Base-by-base conservation (phyloP, 2,888 invertebrate genomes). In the Allacma fusca region DNA sequence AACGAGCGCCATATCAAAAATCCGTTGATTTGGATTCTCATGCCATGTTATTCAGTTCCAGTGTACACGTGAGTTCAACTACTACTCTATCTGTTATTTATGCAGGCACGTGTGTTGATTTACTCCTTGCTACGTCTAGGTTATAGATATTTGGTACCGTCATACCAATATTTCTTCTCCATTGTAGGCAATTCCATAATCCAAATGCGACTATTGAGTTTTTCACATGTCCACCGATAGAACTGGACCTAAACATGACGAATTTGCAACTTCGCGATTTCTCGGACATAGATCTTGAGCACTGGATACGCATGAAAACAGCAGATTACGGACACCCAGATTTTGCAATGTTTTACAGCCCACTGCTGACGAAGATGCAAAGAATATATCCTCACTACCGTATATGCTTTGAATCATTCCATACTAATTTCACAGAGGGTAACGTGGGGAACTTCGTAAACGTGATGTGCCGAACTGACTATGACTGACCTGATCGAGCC, bases 11-110 rank as follows among this genome's bases (percentile, higher is more conserved):
- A 71, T 26, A 44, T 78, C 19, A 34, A 57, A 1, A 16, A 62
- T 26, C 81, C 82, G 23, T 62, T 44, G 13, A 78, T 82, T 24
- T 83, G 83, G 57, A 95, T 95, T 87, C 88, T 97, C 28, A 96
- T 94, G 91, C 97, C 97, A 0, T 98, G 98, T 85, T 97, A 98
- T 87, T 94, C 96, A 5, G 95, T 95, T 0, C 97, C 97, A 0
- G 89, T 93, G 16, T 94, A 94, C 86, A 92, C 92, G 94, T 93
- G 86, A 84, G 79, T 79, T n/a, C n/a, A n/a, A n/a, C n/a, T n/a
- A n/a, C n/a, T n/a, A n/a, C n/a, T n/a, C n/a, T n/a, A 24, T 57
- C 28, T 40, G 57, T n/a, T 23, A 34, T n/a, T 64, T 64, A 21
- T 19, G 4, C 7, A 5, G 16, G 1, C 7, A 16, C 23, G 21